Percentiles rank a stretch among this genome's conserved stretches.
phyloP scores from a whole-genome alignment of 2,797 vertebrate species.

The Scyliorhinus canicula region DNA sequence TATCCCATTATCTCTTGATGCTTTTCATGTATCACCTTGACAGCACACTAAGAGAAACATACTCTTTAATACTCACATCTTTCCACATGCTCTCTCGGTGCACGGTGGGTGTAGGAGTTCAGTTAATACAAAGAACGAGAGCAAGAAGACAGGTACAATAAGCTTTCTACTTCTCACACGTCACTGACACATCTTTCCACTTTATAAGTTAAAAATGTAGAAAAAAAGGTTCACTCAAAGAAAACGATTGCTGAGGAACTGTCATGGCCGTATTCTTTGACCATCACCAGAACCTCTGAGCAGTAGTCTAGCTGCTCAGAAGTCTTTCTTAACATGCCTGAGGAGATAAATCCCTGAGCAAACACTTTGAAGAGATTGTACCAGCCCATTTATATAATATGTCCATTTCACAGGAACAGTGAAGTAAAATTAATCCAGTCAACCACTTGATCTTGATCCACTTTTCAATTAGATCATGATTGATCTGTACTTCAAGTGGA shows the following conservation, averaged over 20 bases:
- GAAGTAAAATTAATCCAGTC: neutral
- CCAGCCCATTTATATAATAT: neutral
- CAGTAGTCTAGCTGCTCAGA: neutral
- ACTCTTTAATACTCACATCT: neutral
- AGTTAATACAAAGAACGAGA: neutral
- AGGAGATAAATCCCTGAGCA: neutral
- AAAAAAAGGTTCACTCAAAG: neutral
- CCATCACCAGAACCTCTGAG: neutral
- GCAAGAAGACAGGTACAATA: neutral
- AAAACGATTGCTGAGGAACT: neutral
- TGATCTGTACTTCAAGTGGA: neutral
- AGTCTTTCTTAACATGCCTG: neutral
- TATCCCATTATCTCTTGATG: too few species aligned
- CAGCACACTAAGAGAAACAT: neutral
- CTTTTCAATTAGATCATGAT: neutral
- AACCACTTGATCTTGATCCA: neutral
- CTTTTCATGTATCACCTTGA: neutral
- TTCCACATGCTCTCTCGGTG: neutral
- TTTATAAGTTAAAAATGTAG: neutral
- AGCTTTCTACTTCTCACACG: neutral
- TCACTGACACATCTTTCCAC: neutral
- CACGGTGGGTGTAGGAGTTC: neutral
- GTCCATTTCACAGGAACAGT: neutral
- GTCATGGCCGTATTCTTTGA: neutral
- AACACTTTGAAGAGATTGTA: neutral